Evolutionary conservation across 2,113 vertebrate species (phyloP).

Genomic region (Dolichotis patagonum): DNA sequence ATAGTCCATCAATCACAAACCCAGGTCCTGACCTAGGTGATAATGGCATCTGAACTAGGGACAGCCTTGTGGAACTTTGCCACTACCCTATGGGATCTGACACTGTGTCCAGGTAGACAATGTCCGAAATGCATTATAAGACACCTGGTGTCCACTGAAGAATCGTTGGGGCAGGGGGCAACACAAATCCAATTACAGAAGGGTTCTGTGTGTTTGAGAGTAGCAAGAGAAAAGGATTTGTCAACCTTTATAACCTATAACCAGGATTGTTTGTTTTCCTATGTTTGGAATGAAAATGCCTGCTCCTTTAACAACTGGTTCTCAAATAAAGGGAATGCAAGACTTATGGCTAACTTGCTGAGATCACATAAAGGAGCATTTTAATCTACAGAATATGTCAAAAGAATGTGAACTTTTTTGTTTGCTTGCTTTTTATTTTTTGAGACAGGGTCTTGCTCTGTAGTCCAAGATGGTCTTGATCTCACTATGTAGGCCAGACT

Average conservation of each 20-base stretch:
- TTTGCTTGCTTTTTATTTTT: neutral
- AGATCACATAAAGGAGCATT: neutral
- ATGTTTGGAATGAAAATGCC: slow-evolving; percentile 1
- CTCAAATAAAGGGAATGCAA: neutral
- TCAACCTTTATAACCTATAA: neutral
- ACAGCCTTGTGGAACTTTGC: too few species aligned
- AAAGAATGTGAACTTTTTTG: neutral
- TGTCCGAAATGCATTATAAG: neutral
- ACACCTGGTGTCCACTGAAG: neutral
- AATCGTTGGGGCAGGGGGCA: neutral
- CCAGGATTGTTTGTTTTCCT: neutral
- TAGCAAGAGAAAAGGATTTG: too few species aligned
- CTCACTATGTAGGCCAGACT: neutral
- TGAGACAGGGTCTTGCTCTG: neutral
- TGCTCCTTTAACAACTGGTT: neutral
- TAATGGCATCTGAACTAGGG: neutral
- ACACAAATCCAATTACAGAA: too few species aligned
- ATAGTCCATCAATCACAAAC: neutral
- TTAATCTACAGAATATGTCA: neutral
- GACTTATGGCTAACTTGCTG: neutral
- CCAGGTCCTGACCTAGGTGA: neutral
- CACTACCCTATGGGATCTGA: neutral
- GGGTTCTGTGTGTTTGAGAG: neutral
- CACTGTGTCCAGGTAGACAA: neutral
- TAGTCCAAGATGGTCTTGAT: neutral